Evolutionary conservation across 1,140 invertebrate species (phyloP).

Genomic region (Armadillidium nasatum): DNA sequence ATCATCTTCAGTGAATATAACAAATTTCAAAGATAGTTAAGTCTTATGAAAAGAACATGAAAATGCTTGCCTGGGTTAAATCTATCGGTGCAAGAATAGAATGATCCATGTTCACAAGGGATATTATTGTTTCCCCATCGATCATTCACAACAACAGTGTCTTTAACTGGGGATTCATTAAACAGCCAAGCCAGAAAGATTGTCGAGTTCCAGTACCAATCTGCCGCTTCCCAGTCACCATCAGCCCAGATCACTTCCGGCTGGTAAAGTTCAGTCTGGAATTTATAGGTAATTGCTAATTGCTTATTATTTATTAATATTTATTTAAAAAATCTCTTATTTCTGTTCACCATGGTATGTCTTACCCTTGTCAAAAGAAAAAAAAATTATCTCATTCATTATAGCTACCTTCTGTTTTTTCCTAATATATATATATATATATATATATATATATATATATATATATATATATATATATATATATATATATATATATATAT

Average conservation of each 20-base stretch:
- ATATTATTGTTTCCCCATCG: constrained; percentile 72
- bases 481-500: no score
- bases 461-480: no score
- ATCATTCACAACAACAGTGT: constrained; percentile 82
- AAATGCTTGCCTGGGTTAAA: constrained; percentile 54
- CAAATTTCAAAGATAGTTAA: no score
- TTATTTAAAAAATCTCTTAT: neutral
- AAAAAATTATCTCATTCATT: no score
- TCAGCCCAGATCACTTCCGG: constrained; percentile 93
- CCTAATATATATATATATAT: no score
- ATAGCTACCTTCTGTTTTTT: no score
- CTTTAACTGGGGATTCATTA: constrained; percentile 86
- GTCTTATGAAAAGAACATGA: no score
- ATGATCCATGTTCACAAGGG: constrained; percentile 80
- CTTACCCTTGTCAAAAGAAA: no score
- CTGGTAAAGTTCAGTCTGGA: constrained; percentile 58
- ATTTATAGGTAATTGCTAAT: neutral
- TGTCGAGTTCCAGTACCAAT: constrained; percentile 63
- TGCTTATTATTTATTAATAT: neutral
- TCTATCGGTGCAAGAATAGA: constrained; percentile 70
- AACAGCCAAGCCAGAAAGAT: constrained; percentile 83
- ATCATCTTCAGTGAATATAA: no score
- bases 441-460: no score
- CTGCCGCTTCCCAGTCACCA: constrained; percentile 57
- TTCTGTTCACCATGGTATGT: neutral